phyloP scores from a whole-genome alignment of 2,888 invertebrate genomes.

The Drosophila merina region DNA sequence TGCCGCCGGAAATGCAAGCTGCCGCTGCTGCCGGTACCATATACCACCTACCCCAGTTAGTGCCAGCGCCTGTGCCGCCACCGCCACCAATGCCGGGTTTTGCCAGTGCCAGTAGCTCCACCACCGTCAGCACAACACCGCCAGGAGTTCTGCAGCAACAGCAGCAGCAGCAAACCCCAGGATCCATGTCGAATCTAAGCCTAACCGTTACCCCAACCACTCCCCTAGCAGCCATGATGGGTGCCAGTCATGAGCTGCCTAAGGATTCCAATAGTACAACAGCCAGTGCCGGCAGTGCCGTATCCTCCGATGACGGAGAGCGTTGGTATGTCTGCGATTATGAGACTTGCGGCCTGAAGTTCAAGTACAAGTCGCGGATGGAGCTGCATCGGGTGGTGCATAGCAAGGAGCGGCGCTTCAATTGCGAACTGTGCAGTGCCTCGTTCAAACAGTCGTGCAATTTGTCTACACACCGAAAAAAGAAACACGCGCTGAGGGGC shows the following conservation, averaged over 20 bases:
- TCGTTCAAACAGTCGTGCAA: slow-evolving; percentile 82
- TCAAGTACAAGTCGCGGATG: slow-evolving; percentile 81
- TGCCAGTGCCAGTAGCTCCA: slow-evolving; percentile 28
- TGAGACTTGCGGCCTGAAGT: slow-evolving; percentile 78
- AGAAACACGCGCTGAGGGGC: slow-evolving; percentile 79
- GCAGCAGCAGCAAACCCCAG: slow-evolving; percentile 22
- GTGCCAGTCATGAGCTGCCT: slow-evolving; percentile 59
- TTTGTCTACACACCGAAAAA: slow-evolving; percentile 81
- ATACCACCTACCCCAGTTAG: slow-evolving; percentile 77
- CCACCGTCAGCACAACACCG: slow-evolving; percentile 51
- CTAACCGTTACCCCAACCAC: slow-evolving; percentile 57
- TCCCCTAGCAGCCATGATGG: slow-evolving; percentile 52
- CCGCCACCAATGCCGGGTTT: slow-evolving; percentile 55
- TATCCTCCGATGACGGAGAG: slow-evolving; percentile 81
- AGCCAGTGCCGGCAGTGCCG: slow-evolving; percentile 81
- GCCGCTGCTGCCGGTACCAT: slow-evolving; percentile 58
- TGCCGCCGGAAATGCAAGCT: slow-evolving; percentile 62
- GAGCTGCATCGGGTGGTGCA: slow-evolving; percentile 81
- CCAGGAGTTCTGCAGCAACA: slow-evolving; percentile 38
- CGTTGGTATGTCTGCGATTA: slow-evolving; percentile 81
- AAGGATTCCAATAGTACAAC: slow-evolving; percentile 81
- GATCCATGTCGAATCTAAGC: slow-evolving; percentile 52
- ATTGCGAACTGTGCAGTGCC: slow-evolving; percentile 79
- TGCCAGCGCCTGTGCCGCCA: slow-evolving; percentile 63
- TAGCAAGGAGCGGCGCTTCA: slow-evolving; percentile 81